Evolutionary conservation across 1,140 invertebrate genomes (phyloP), one percentile per base, ranked within the genome.

Genomic region (Anoplolepis gracilipes): DNA sequence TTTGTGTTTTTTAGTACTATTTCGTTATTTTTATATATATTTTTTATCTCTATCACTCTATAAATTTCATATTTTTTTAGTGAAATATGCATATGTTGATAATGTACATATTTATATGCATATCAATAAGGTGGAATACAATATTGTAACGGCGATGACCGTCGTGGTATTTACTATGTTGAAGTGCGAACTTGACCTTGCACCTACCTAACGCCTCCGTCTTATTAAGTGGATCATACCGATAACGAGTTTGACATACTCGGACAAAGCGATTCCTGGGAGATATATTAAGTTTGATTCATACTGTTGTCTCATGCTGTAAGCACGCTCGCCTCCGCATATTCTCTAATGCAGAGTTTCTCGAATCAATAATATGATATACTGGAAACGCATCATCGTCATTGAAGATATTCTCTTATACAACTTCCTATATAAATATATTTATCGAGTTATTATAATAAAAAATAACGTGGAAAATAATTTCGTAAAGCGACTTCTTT

Each of bases 111-210:
- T 25, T 19, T 65, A 33, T 49, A 64, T 8, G 16, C 4, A 16
- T 46, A 46, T 64, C 10, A 78, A 65, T 67, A 13, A 67, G 8
- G 42, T 11, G 4, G 22, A 13, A 78, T 2, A 11, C 19, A 55
- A 1, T 25, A 13, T 69, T 39, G 11, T 46, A 19, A 19, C 33
- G 22, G 13, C 42, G 39, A 65, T 57, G 36, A 59, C 10, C 49
- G 33, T 70, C 53, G 25, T 3, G 33, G 33, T 8, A 22, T 72
- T 30, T 28, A 36, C 5, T 16, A 25, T 69, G 22, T 64, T 76
- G 30, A 84, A 53, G 46, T 36, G 61, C 28, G 75, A 65, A 85
- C 62, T 85, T 85, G 57, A 85, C 65, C 72, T 85, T 82, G 78
- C 42, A n/a, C 65, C 7, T 69, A 36, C 11, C n/a, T 53, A 46